Base-by-base conservation (phyloP, 2,888 invertebrate genomes). In the Ferrisia virgata region DNA sequence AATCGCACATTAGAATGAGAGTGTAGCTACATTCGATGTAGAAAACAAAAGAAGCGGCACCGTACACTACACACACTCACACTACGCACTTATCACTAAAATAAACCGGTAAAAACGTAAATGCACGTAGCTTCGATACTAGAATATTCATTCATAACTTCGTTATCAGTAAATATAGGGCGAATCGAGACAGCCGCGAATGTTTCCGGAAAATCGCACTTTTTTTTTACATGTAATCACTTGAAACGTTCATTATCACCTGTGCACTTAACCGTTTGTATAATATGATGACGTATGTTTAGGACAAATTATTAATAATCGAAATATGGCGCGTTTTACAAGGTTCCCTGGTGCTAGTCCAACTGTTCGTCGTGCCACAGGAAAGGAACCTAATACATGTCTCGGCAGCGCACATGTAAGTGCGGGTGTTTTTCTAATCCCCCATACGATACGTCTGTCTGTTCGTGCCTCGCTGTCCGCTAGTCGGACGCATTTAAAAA, bases 281-380 rank as follows among this genome's bases (percentile, higher is more conserved):
- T 22, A 40, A 81, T 53, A 31, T 33, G 43, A 31, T 43, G 47
- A 80, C 80, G 36, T 72, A 72, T 33, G n/a, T 18, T 64, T 72
- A 33, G 72, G 72, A 72, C 72, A 72, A 72, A 72, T 72, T 72
- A 72, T 72, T 72, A 72, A 72, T 47, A 79, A 79, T 40, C 79
- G 79, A 79, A 79, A 40, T 72, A 72, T 33, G 72, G 72, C 72
- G 72, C 72, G 72, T 72, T 81, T 80, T 64, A 47, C 81, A 58
- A 81, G 58, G 81, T 81, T 72, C 72, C 72, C 72, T 81, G 81
- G 81, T 81, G 58, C 64, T 36, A 81, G 64, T 81, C 81, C 81
- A 81, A 81, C 81, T 58, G 81, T 9, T 81, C 39, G 53, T 58
- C 64, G 72, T 72, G 72, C 72, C 33, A 33, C 81, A 18, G 47